A percentile compares a stretch with the other conserved stretches of the same genome.
Evolutionary conservation across 2,113 vertebrate species (phyloP).

Genomic region (Glaucomys volans): DNA sequence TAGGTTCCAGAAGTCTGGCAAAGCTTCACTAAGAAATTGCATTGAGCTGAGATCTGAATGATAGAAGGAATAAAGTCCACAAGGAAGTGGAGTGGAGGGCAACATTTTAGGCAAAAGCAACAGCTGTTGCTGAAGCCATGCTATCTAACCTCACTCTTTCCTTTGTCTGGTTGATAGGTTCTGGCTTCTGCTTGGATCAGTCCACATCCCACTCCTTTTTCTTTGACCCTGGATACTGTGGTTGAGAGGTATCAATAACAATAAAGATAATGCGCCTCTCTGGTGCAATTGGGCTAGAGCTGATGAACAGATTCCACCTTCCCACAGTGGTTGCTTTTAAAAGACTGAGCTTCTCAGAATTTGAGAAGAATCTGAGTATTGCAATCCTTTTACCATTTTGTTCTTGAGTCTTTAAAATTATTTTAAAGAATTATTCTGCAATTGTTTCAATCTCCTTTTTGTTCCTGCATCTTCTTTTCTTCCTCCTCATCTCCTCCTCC

Average conservation of each 20-base stretch:
- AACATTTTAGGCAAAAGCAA: background rate
- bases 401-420: background rate
- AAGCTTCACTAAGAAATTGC: background rate
- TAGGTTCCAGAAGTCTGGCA: background rate
- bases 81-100: background rate
- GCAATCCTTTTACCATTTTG: background rate
- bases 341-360: background rate
- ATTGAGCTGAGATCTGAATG: background rate
- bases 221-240: background rate
- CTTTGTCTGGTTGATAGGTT: background rate
- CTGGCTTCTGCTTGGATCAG: background rate
- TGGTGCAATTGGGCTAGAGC: background rate
- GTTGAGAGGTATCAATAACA: background rate
- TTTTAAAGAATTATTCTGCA: background rate
- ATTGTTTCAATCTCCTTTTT: background rate
- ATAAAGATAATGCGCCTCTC: background rate
- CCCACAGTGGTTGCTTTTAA: background rate
- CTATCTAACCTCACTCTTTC: background rate
- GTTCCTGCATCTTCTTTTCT: background rate
- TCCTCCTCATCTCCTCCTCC: background rate
- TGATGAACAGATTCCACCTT: background rate
- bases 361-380: background rate
- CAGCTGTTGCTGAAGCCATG: too few species aligned
- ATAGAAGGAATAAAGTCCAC: background rate
- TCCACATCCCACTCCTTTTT: background rate